These are phyloP conservation scores for Dendrolimus pini DNA, from an alignment of 2,888 invertebrate species.

Conservation along the genomic window DNA sequence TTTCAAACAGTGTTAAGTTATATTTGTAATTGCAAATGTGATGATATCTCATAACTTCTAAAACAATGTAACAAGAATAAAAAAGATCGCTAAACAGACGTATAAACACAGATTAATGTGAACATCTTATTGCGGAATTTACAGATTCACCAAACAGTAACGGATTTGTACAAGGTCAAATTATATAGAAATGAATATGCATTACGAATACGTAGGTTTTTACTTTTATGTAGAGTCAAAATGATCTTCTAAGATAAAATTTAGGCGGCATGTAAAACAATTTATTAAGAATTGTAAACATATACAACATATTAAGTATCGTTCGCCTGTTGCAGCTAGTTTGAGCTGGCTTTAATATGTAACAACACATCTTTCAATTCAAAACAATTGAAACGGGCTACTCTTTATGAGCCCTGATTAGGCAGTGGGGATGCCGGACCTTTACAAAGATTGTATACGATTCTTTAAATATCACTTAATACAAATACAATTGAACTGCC, in stretches of 20 bases:
- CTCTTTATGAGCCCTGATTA: background rate
- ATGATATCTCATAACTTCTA: too few relatives aligned
- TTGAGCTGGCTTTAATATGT: slow-evolving; percentile 48
- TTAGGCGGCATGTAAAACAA: too few relatives aligned
- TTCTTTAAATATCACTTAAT: too few relatives aligned
- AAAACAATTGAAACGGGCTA: slow-evolving; percentile 51
- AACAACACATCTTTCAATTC: slow-evolving; percentile 58
- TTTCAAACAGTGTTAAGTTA: too few relatives aligned
- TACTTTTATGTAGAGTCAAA: background rate
- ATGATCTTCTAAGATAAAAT: too few relatives aligned
- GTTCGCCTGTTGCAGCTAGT: slow-evolving; percentile 25
- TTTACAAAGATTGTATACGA: too few relatives aligned
- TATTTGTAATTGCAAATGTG: too few relatives aligned
- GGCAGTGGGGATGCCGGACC: background rate
- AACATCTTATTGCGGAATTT: background rate
- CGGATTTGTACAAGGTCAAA: background rate
- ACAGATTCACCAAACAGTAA: background rate
- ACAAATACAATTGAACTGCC: too few relatives aligned
- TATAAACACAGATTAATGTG: background rate
- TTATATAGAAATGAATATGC: background rate
- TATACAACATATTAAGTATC: slow-evolving; percentile 1
- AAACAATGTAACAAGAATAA: too few relatives aligned
- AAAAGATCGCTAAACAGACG: background rate
- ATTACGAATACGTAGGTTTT: too few relatives aligned
- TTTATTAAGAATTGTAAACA: too few relatives aligned